Conservation (phyloP, 2,888 invertebrate species). For the Dasypolia templi region DNA sequence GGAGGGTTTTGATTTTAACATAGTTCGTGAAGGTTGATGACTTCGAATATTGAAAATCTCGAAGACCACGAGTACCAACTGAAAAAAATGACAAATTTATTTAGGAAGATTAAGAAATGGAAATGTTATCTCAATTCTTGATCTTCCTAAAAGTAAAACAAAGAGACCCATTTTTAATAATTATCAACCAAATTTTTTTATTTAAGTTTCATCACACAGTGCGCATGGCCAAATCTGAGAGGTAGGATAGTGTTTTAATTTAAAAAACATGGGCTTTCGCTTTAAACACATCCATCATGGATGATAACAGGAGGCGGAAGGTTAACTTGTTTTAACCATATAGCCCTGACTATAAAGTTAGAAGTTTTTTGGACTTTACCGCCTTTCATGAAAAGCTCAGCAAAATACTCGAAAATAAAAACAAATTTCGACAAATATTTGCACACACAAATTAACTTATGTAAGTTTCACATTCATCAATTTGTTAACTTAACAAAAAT, state of each 20-base stretch:
- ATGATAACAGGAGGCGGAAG: constrained; percentile 1
- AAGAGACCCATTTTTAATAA: neutral
- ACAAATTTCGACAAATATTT: neutral
- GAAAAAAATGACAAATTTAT: neutral
- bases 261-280: neutral
- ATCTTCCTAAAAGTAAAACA: neutral
- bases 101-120: neutral
- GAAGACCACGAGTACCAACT: neutral
- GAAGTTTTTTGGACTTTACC: neutral
- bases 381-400: neutral
- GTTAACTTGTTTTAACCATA: constrained; percentile 1
- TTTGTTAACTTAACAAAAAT: neutral
- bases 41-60: neutral
- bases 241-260: neutral
- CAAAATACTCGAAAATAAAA: neutral
- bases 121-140: too few relatives aligned
- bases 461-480: neutral
- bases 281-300: constrained; percentile 4
- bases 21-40: neutral
- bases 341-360: neutral
- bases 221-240: neutral
- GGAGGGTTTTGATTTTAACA: constrained; percentile 6
- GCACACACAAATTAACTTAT: neutral
- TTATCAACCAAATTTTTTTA: neutral
- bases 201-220: too few relatives aligned